Evolutionary conservation across 2,797 vertebrate species (phyloP).

Genomic region (Danio aesculapii): DNA sequence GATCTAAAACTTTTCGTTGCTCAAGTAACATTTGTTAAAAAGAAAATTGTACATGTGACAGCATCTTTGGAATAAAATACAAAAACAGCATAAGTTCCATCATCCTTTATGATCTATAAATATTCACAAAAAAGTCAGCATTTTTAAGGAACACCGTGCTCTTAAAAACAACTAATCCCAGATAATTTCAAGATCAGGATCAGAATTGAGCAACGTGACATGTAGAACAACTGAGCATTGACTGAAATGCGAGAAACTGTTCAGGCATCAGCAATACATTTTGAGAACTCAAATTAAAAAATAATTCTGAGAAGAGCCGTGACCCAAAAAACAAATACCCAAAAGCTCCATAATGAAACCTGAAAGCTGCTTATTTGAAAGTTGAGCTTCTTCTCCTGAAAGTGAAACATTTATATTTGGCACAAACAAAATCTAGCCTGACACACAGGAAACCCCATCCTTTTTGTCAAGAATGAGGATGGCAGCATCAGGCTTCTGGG

Average conservation of each 20-base stretch:
- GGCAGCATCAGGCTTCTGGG: neutral
- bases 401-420: neutral
- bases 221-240: neutral
- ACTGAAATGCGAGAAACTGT: neutral
- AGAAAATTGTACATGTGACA: too few relatives aligned
- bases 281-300: neutral
- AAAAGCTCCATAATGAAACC: neutral
- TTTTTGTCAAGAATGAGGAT: neutral
- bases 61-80: neutral
- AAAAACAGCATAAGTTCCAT: neutral
- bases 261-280: neutral
- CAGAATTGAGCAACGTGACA: neutral
- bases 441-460: slow-evolving; percentile 4
- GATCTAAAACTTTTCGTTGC: too few relatives aligned
- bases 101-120: too few relatives aligned
- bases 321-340: neutral
- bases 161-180: neutral
- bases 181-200: neutral
- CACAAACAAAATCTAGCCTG: neutral
- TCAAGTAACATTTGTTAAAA: too few relatives aligned
- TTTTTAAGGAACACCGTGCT: neutral
- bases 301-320: neutral
- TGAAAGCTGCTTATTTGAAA: neutral
- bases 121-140: too few relatives aligned
- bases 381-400: neutral